These are phyloP conservation scores for Meteorus sp. DNA, from an alignment of 1,140 invertebrate species.

Conservation along the genomic window DNA sequence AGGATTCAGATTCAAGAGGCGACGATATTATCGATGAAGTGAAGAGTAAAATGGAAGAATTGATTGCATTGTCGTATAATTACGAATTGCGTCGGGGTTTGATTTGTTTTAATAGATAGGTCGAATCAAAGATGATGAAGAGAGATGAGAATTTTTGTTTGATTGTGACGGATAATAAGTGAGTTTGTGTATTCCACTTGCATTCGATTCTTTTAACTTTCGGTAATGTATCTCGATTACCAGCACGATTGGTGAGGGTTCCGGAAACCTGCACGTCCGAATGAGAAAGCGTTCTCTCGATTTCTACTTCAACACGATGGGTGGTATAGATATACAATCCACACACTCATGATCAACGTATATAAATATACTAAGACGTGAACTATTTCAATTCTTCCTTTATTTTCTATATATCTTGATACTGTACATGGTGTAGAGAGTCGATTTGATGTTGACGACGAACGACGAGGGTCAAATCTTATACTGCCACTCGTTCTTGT, in stretches of 20 bases:
- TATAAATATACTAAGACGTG: not conserved
- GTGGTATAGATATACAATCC: not conserved
- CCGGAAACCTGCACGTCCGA: not conserved
- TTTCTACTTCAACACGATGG: not conserved
- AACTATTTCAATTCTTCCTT: not conserved
- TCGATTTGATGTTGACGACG: not conserved
- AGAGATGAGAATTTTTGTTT: too few species aligned
- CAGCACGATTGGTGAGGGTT: slow-evolving; percentile 7
- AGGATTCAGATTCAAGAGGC: too few species aligned
- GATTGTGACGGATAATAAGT: too few species aligned
- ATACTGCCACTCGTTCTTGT: slow-evolving; percentile 1
- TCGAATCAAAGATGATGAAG: too few species aligned
- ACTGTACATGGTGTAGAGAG: not conserved
- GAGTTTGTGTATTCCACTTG: too few species aligned
- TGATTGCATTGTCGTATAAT: too few species aligned
- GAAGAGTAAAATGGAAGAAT: too few species aligned
- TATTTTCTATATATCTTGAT: not conserved
- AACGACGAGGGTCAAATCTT: not conserved
- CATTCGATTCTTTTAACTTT: not conserved
- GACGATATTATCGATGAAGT: too few species aligned
- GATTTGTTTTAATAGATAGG: too few species aligned
- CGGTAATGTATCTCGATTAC: slow-evolving; percentile 11
- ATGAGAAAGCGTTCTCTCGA: slow-evolving; percentile 10
- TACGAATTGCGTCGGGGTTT: too few species aligned
- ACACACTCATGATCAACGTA: not conserved